Evolutionary conservation across 1,140 invertebrate genomes (phyloP).

Genomic region (Papilio glaucus): DNA sequence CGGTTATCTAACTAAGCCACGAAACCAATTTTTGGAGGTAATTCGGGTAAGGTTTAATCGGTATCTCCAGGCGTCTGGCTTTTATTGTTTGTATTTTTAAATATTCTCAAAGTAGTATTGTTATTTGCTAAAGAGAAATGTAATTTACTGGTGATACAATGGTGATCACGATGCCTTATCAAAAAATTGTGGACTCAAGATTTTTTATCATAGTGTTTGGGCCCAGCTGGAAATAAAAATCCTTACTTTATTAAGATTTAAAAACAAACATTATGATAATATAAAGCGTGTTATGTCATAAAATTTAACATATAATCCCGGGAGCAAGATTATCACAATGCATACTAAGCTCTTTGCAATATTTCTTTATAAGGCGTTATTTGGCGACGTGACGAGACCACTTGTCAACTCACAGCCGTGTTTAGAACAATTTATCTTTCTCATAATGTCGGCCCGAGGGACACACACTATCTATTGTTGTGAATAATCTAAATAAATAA

Average conservation of each 20-base stretch:
- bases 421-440: constrained; percentile 5
- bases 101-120: too few relatives aligned
- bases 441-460: background rate
- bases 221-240: too few relatives aligned
- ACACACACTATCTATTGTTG: background rate
- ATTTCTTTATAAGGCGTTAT: constrained; percentile 11
- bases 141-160: too few relatives aligned
- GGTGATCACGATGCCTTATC: too few relatives aligned
- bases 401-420: background rate
- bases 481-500: background rate
- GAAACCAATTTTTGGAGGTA: constrained; percentile 23
- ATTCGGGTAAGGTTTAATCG: background rate
- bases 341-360: background rate
- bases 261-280: too few relatives aligned
- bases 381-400: background rate
- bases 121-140: too few relatives aligned
- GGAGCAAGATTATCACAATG: background rate
- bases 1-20: constrained; percentile 29
- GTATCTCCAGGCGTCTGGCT: background rate
- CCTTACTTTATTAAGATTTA: too few relatives aligned
- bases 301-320: constrained; percentile 10
- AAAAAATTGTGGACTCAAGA: too few relatives aligned
- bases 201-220: too few relatives aligned
- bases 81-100: background rate
- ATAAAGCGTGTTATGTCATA: too few relatives aligned